Evolutionary conservation across 2,797 vertebrate genomes (phyloP), one percentile per base, ranked within the genome.

Genomic region (Cryptoprocta ferox): DNA sequence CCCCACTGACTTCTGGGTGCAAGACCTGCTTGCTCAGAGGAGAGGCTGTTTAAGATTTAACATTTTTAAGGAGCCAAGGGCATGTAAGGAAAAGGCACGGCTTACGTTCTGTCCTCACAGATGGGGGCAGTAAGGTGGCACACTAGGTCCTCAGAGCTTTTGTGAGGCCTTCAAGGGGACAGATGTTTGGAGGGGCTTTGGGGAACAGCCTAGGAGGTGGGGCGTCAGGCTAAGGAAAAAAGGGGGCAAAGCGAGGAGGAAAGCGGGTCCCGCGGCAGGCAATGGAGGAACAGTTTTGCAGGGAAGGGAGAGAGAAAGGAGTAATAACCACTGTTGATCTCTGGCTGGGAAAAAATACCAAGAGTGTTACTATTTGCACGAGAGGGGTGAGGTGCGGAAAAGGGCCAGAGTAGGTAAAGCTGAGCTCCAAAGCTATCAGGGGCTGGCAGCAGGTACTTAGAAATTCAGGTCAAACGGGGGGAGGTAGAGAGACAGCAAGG

Each of bases 381-480:
- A 89, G 32, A 68, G 53, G 66, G 19, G 18, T 81, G 6, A 83
- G 71, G 76, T 10, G 45, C 9, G 35, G 32, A 65, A 76, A 76
- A 83, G 65, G 66, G 61, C 86, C 39, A 2, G 15, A 37, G 83
- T 35, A 87, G 68, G 45, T 37, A 81, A 86, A 48, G 32, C 26
- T 56, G 45, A 32, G 42, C 53, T 91, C 56, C 56, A 61, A 90
- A 89, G 91, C 71, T 87, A 53, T 56, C 79, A 45, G 88, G 61
- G 70, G 83, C 91, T 48, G 90, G 56, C 88, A 89, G 88, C 56
- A 63, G 45, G 61, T 92, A 83, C 84, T 80, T 71, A 75, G 92
- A 92, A 95, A 98, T 81, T 68, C 96, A 94, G 93, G 95, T 95
- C 94, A 95, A 50, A 83, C 3, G 30, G 3, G 48, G 59, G 12